Evolutionary conservation across 2,797 vertebrate species (phyloP), one percentile per base, ranked within the genome.

Genomic region (Aeoliscus strigatus): DNA sequence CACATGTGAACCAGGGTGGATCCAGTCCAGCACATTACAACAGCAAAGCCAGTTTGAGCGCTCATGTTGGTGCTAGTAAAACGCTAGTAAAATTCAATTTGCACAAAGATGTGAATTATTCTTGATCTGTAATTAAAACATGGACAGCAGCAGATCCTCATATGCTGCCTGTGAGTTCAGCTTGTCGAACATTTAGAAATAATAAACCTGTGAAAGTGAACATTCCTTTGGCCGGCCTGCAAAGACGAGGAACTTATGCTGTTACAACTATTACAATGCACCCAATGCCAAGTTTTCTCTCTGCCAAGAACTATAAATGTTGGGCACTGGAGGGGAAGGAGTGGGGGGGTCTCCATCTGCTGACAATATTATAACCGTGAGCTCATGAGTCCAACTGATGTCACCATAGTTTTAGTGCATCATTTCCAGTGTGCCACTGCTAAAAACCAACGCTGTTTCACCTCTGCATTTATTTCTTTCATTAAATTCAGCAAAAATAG

Each of bases 1-100:
- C 57, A 65, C 49, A 47, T 37, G 50, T 69, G 54, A 68, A 64
- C 30, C 46, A 10, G 37, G 42, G 26, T 14, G 47, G 41, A 28
- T 57, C 45, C 35, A 14, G 42, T 45, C 46, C 64, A 64, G 42
- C 44, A 50, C 35, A 49, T 16, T 27, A 15, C 55, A 67, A 69
- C 51, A 73, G 57, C 73, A n/a, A n/a, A n/a, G n/a, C n/a, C n/a
- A n/a, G n/a, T n/a, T n/a, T n/a, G n/a, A n/a, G n/a, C n/a, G n/a
- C n/a, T n/a, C n/a, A n/a, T n/a, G n/a, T n/a, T n/a, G n/a, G n/a
- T n/a, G n/a, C n/a, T n/a, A n/a, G n/a, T n/a, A n/a, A n/a, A n/a
- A n/a, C n/a, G n/a, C n/a, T n/a, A n/a, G n/a, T n/a, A n/a, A n/a
- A n/a, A n/a, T n/a, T n/a, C n/a, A n/a, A n/a, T n/a, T n/a, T n/a